Base-by-base conservation (phyloP, 2,888 invertebrate species). In the Platycnemis pennipes region DNA sequence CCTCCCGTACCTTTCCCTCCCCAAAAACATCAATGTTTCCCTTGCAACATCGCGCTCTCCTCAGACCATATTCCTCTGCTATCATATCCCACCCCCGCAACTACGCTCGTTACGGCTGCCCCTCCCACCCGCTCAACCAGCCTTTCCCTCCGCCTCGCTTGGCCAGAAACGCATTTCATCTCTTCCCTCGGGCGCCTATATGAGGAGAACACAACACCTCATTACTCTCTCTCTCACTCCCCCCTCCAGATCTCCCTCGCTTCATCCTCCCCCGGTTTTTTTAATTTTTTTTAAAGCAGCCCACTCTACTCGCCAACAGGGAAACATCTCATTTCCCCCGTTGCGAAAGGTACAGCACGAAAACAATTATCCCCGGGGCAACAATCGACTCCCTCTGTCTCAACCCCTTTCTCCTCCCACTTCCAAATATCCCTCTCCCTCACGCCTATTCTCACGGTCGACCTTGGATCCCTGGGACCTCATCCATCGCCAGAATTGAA, bases 201-300 rank as follows among this genome's bases (percentile, higher is more conserved):
- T 69, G 91, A 91, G 91, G 91, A 63, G 91, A 91, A 91, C 91
- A 91, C 91, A 91, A 91, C 91, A 91, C 91, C 91, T 91, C 91
- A 91, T 91, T 91, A 91, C 91, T 44, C 63, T 44, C 91, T 89
- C 53, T 56, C 56, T 56, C 89, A 4, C 89, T 56, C 42, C 37
- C 13, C 63, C 44, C 44, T 56, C 42, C 37, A 89, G 53, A 56
- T 8, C 16, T 56, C 13, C 46, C 77, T 86, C 37, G 19, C 31
- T 22, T 86, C n/a, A n/a, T n/a, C 86, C 86, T 44, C 42, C 86
- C 63, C 13, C 37, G 13, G 77, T 77, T 77, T 77, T n/a, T n/a
- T n/a, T n/a, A n/a, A 37, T 77, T 77, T 77, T 77, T 77, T 11
- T 26, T 53, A 22, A 77, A 77, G 13, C 77, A 11, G 0, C 45